Evolutionary conservation across 2,113 vertebrate genomes (phyloP).

Genomic region (Thomomys bottae): DNA sequence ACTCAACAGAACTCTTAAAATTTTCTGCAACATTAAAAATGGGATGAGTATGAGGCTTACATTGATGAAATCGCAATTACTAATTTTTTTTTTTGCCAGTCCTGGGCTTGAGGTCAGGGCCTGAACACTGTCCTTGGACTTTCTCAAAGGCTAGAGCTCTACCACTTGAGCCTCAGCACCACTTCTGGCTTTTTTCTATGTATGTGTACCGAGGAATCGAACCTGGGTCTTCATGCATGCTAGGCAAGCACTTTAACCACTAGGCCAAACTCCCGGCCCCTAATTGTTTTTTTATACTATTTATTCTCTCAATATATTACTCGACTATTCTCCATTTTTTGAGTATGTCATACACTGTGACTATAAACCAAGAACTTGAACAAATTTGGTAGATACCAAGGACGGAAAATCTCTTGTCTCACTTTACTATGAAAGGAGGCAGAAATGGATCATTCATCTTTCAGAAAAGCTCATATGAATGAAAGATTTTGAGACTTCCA

Average conservation of each 20-base stretch:
- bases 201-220: too few relatives aligned
- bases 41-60: neutral
- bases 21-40: neutral
- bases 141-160: too few relatives aligned
- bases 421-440: slow-evolving; percentile 34
- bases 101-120: too few relatives aligned
- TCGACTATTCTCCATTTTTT: neutral
- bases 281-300: neutral
- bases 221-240: too few relatives aligned
- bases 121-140: too few relatives aligned
- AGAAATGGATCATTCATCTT: neutral
- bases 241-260: too few relatives aligned
- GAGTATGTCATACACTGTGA: neutral
- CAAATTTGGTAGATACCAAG: neutral
- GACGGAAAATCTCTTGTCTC: neutral
- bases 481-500: neutral
- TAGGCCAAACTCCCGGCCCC: too few relatives aligned
- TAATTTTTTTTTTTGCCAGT: too few relatives aligned
- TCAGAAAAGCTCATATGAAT: neutral
- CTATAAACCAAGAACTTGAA: neutral
- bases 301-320: neutral
- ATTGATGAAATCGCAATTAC: neutral
- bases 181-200: too few relatives aligned
- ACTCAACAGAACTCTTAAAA: neutral
- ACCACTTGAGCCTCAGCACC: too few relatives aligned